Evolutionary conservation across 2,797 vertebrate species (phyloP).

Genomic region (Alca torda): DNA sequence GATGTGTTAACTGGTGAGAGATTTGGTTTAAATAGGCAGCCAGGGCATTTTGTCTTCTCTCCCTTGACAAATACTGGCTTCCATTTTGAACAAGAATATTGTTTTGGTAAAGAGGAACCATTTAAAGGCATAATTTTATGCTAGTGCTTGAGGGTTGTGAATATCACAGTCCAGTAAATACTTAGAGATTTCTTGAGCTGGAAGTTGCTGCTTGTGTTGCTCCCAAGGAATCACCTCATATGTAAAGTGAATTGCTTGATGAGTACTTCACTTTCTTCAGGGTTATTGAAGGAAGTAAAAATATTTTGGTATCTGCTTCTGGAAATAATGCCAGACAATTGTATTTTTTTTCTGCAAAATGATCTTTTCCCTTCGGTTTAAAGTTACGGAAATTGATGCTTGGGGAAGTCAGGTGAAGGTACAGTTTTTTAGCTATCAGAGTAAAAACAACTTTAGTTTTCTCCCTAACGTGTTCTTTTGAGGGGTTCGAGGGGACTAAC

Average conservation of each 20-base stretch:
- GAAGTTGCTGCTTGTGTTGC: not conserved
- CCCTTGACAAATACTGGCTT: not conserved
- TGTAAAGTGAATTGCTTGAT: not conserved
- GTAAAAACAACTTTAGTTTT: not conserved
- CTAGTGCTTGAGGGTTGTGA: not conserved
- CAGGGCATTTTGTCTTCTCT: not conserved
- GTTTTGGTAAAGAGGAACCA: not conserved
- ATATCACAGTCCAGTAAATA: not conserved
- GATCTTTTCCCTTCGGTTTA: not conserved
- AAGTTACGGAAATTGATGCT: not conserved
- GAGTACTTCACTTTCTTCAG: not conserved
- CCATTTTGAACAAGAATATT: not conserved
- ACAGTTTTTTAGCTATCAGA: not conserved
- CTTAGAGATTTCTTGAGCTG: not conserved
- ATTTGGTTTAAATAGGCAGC: not conserved
- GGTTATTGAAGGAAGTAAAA: not conserved
- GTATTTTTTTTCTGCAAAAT: not conserved
- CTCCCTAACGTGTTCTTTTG: not conserved
- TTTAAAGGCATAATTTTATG: not conserved
- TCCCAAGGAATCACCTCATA: not conserved
- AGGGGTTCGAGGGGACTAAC: not conserved
- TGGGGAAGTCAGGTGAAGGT: not conserved
- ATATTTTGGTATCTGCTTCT: not conserved
- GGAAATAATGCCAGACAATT: not conserved
- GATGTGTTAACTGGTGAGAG: not conserved